Base-by-base conservation (phyloP, 2,888 invertebrate species). In the Eulithis testata region DNA sequence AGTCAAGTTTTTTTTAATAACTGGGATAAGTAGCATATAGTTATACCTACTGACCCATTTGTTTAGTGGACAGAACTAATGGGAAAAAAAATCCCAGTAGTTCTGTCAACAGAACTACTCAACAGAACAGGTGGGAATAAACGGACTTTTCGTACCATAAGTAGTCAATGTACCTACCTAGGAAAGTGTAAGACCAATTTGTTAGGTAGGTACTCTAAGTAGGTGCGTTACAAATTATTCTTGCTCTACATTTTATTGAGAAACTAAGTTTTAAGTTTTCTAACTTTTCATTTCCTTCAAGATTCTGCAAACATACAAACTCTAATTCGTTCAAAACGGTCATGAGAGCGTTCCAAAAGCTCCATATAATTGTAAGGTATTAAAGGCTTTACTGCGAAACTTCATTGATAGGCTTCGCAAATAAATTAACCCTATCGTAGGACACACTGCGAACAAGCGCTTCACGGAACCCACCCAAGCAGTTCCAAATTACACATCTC, bases 401-500 rank as follows among this genome's bases (percentile, higher is more conserved):
- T 60, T 60, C 63, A 68, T 63, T 63, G 60, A 69, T 65, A 63
- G 63, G 65, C 51, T 21, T 36, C 61, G 60, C 66, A 69, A 72
- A 64, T 68, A 66, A 66, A 69, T 71, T 70, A 79, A 78, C 68
- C 75, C 73, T 5, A 49, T 58, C 71, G 74, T 49, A 74, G 78
- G 78, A 84, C 82, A 82, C 78, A 78, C 80, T 83, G 86, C 76
- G 81, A 86, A 86, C 85, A 84, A 76, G 80, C 78, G 74, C 79
- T 77, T 82, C 76, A 79, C 73, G 65, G 63, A 77, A 79, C 71
- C 72, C 86, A 84, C 72, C 83, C 79, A 77, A 82, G 82, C 87
- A 80, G 76, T 82, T 78, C 81, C 85, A 87, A 90, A 89, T 90
- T 89, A 87, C 89, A 86, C 86, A 84, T 87, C 85, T 84, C 85